phyloP scores from a whole-genome alignment of 1,140 invertebrate species.

The Nasonia vitripennis region DNA sequence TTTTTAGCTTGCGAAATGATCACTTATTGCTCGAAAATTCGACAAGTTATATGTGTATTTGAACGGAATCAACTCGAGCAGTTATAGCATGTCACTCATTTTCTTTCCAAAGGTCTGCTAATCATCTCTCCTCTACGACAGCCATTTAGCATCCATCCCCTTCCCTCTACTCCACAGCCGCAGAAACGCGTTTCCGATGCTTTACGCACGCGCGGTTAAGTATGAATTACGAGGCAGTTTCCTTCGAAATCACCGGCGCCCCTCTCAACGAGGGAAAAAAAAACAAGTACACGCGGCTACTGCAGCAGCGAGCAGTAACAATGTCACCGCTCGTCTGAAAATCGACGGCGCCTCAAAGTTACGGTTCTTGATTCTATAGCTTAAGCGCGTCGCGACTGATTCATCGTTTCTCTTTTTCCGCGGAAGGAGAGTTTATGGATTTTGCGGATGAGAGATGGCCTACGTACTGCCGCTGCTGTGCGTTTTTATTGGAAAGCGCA shows the following conservation, averaged over 20 bases:
- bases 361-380: neutral
- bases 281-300: neutral
- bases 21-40: no score
- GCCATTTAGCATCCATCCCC: conserved; percentile 11
- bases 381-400: neutral
- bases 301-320: conserved; percentile 51
- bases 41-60: no score
- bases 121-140: no score
- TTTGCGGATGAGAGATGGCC: no score
- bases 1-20: no score
- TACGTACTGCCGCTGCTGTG: no score
- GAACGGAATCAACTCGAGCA: no score
- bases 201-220: conserved; percentile 51
- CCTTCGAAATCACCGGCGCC: conserved; percentile 49
- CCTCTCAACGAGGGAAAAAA: neutral
- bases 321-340: conserved; percentile 8
- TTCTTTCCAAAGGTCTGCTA: no score
- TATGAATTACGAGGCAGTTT: conserved; percentile 52
- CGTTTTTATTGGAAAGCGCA: neutral
- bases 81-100: no score
- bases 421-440: no score
- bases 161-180: neutral
- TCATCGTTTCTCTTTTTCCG: neutral
- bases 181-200: conserved; percentile 44
- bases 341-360: neutral